Evolutionary conservation across 2,797 vertebrate species (phyloP).

Genomic region (Simalia tracyae): DNA sequence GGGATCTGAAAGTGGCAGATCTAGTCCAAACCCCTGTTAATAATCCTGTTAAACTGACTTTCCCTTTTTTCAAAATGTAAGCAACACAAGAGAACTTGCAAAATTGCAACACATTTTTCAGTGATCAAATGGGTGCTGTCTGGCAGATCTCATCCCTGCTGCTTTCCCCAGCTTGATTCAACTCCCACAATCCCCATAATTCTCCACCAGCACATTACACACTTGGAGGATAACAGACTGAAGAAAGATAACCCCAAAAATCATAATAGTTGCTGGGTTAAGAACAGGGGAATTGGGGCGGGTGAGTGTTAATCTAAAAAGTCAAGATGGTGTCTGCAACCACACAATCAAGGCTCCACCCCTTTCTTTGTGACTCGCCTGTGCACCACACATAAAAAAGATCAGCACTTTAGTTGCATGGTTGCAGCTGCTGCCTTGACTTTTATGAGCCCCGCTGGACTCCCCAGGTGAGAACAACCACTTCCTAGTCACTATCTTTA

Average conservation of each 20-base stretch:
- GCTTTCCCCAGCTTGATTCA: not conserved
- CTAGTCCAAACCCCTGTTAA: not conserved
- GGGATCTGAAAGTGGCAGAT: not conserved
- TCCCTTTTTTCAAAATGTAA: not conserved
- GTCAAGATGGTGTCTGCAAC: not conserved
- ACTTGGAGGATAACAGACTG: not conserved
- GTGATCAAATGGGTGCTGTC: not conserved
- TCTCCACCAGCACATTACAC: not conserved
- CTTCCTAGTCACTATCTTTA: not conserved
- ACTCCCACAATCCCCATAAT: not conserved
- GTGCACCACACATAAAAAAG: not conserved
- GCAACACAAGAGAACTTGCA: not conserved
- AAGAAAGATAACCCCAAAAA: not conserved
- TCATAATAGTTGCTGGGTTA: not conserved
- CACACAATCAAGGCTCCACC: not conserved
- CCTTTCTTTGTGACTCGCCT: not conserved
- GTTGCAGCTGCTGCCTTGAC: not conserved
- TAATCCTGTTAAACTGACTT: not conserved
- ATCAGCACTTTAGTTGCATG: not conserved
- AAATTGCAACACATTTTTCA: not conserved
- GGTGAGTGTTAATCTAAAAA: not conserved
- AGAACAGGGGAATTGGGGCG: not conserved
- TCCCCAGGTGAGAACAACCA: not conserved
- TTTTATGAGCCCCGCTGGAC: not conserved
- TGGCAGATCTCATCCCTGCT: too few relatives aligned